Evolutionary conservation across 1,140 invertebrate genomes (phyloP), one percentile per base, ranked within the genome.

Genomic region (Diabrotica undecimpunctata): DNA sequence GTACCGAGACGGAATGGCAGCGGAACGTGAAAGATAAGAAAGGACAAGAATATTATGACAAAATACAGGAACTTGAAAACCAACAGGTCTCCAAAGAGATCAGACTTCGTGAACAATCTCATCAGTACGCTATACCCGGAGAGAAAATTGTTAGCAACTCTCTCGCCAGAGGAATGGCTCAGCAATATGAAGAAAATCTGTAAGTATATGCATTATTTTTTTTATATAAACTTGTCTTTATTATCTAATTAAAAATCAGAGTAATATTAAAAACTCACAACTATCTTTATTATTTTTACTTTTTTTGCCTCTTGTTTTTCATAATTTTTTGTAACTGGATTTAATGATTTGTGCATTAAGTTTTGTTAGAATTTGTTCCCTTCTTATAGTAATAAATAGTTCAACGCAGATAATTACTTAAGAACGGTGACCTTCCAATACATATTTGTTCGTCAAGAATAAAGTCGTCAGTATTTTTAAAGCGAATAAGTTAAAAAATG

Each of bases 51-150:
- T 94, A 93, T 76, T 94, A 93, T 75, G 90, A 80, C 63, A 93
- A 92, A 77, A 77, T 95, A 37, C 90, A 91, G 81, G 87, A 88
- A 76, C 80, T 95, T 12, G 93, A 95, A 78, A 92, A 92, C 66
- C 88, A 90, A 72, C 92, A 95, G 80, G 79, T 94, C 7, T 82
- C 91, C 12, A 94, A 94, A 79, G 92, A 94, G 76, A 85, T 86
- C 50, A 86, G 87, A 73, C 75, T 92, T 12, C 82, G 91, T 39
- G 92, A 92, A 81, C 76, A 87, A 38, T 85, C 82, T 52, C 92
- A 93, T 80, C 92, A 94, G 75, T 92, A 90, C 78, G 87, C 90
- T 38, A 90, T 93, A 74, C 91, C 92, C 57, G 91, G 91, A 6
- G 90, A 94, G 66, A 93, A 91, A 75, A 80, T 93, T 12, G 85